Percentiles rank a stretch among this genome's conserved stretches.
phyloP scores from a whole-genome alignment of 2,888 invertebrate species.

The Eupithecia abbreviata region DNA sequence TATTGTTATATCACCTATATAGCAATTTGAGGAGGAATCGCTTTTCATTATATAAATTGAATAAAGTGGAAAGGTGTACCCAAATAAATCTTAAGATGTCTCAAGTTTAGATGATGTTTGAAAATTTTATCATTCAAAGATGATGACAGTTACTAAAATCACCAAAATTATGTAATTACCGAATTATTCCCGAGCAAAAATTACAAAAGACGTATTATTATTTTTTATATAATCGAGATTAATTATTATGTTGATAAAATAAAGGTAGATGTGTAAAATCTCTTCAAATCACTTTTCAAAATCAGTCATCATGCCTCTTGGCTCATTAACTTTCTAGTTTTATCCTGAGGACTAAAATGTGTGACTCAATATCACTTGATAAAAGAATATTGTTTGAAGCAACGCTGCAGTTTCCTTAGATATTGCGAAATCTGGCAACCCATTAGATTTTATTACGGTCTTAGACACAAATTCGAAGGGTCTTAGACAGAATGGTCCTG shows the following conservation, averaged over 20 bases:
- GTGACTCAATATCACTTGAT: background rate
- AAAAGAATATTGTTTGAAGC: background rate
- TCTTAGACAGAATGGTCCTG: slow-evolving; percentile 29
- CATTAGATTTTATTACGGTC: slow-evolving; percentile 35
- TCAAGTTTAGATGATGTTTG: background rate
- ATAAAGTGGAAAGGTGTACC: background rate
- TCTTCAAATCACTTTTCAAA: too few species aligned
- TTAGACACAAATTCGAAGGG: slow-evolving; percentile 31
- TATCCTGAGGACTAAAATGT: background rate
- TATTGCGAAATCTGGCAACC: slow-evolving; percentile 18
- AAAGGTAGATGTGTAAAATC: too few species aligned
- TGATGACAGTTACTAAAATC: too few species aligned
- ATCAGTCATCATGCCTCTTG: too few species aligned
- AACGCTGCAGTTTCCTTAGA: slow-evolving; percentile 11
- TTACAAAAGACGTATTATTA: too few species aligned
- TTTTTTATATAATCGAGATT: too few species aligned
- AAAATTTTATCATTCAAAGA: background rate
- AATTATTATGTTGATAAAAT: too few species aligned
- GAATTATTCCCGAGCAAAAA: too few species aligned
- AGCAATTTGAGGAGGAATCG: background rate
- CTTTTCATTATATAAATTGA: background rate
- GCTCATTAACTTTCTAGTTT: background rate
- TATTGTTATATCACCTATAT: background rate
- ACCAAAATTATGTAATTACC: too few species aligned
- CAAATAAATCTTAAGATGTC: background rate